Conservation (phyloP, 2,797 vertebrate species). For the Aulostomus chinensis region DNA sequence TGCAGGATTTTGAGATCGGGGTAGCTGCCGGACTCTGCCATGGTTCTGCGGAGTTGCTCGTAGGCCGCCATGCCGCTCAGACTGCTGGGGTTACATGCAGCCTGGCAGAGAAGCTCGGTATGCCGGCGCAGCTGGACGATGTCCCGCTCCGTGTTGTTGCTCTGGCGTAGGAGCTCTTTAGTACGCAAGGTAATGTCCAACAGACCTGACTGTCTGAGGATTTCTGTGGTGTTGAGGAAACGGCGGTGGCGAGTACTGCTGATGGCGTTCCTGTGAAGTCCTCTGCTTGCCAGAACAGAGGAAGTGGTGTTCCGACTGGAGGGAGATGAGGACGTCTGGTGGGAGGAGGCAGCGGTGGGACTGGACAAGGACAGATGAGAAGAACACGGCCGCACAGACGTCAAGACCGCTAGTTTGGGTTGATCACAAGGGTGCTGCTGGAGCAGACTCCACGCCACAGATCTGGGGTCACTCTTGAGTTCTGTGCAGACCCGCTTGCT, state of each 20-base stretch:
- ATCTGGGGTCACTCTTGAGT: conserved; percentile 29
- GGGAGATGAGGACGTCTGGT: conserved; percentile 30
- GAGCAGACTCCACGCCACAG: conserved; percentile 11
- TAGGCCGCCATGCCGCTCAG: conserved; percentile 24
- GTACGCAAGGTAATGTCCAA: conserved; percentile 77
- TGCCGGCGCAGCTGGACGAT: conserved; percentile 75
- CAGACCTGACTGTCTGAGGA: conserved; percentile 75
- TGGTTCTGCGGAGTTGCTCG: conserved; percentile 60
- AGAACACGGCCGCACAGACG: conserved; percentile 15
- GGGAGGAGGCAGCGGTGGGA: conserved; percentile 25
- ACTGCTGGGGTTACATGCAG: conserved; percentile 26
- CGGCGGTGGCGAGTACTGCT: conserved; percentile 51
- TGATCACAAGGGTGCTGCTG: conserved; percentile 43
- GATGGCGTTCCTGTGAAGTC: conserved; percentile 22
- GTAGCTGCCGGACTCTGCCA: conserved; percentile 72
- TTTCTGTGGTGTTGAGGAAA: conserved; percentile 75
- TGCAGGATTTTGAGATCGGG: conserved; percentile 49
- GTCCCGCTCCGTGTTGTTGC: conserved; percentile 57
- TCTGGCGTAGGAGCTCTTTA: conserved; percentile 76
- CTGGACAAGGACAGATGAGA: conserved; percentile 27
- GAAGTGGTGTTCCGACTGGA: conserved; percentile 23
- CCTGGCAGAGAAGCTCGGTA: conserved; percentile 72
- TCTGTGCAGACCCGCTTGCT: conserved; percentile 73
- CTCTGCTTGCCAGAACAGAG: conserved; percentile 18
- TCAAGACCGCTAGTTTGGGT: conserved; percentile 11